A percentile compares a stretch with the other conserved stretches of the same genome.
These are phyloP conservation scores for Mantis religiosa DNA, from an alignment of 2,888 invertebrate species.

Conservation along the genomic window DNA sequence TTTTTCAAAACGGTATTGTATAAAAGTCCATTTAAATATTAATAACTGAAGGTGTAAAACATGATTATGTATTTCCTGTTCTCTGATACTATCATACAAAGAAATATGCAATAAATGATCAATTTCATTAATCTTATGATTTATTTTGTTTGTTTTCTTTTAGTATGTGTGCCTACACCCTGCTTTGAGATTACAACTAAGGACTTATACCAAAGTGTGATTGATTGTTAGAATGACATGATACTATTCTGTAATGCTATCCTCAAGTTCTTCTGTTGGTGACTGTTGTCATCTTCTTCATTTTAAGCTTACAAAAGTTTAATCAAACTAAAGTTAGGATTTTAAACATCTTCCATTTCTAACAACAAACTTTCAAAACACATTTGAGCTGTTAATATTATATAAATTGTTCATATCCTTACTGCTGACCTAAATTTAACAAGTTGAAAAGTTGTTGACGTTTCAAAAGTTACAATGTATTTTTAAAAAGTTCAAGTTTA, in stretches of 20 bases:
- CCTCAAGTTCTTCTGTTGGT: not conserved
- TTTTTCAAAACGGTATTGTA: slow-evolving; percentile 12
- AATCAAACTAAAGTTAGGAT: not conserved
- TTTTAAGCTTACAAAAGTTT: not conserved
- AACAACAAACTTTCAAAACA: slow-evolving; percentile 12
- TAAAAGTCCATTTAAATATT: slow-evolving; percentile 15
- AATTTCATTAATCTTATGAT: not conserved
- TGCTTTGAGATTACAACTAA: not conserved
- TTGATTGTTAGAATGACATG: not conserved
- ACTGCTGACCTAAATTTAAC: slow-evolving; percentile 2
- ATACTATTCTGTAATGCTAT: not conserved
- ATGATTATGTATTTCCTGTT: not conserved
- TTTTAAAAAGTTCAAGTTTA: not conserved
- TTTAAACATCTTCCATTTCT: not conserved
- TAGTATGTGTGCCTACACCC: not conserved
- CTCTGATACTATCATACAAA: not conserved
- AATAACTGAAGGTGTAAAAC: slow-evolving; percentile 12
- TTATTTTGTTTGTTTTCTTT: not conserved
- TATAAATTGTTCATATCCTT: slow-evolving; percentile 4
- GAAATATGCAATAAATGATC: not conserved
- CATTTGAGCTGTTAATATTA: slow-evolving; percentile 11
- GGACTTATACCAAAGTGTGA: not conserved
- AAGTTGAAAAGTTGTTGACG: not conserved
- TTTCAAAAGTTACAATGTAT: slow-evolving; percentile 7
- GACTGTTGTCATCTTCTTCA: not conserved